Evolutionary conservation across 2,113 vertebrate genomes (phyloP).

Genomic region (Zapornia atra): DNA sequence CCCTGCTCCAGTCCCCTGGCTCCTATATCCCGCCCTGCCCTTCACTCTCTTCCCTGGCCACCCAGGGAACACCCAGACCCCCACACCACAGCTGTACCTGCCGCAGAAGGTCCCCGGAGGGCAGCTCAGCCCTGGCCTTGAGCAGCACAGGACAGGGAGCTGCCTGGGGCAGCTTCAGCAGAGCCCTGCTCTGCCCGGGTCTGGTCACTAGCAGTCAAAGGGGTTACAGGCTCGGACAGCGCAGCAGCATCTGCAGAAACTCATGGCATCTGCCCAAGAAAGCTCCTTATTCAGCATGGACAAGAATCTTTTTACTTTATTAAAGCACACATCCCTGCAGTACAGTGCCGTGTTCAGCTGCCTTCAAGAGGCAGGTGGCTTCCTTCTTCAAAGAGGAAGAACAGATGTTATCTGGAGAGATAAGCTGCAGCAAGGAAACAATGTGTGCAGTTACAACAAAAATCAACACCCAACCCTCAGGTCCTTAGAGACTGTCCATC

Average conservation of each 20-base stretch:
- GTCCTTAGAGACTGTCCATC: background rate
- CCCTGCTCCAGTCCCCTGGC: background rate
- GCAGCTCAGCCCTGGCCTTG: background rate
- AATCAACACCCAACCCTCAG: background rate
- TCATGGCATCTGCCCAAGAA: background rate
- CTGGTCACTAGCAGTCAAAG: background rate
- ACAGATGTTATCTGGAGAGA: background rate
- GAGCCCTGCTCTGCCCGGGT: background rate
- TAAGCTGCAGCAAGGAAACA: background rate
- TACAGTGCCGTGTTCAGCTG: background rate
- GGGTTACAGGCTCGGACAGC: background rate
- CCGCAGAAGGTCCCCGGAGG: background rate
- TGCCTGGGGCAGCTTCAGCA: background rate
- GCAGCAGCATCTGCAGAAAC: background rate
- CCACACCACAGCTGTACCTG: background rate
- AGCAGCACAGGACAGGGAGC: background rate
- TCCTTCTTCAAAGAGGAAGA: background rate
- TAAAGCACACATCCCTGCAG: slow-evolving; percentile 8
- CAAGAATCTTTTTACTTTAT: background rate
- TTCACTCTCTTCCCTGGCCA: background rate
- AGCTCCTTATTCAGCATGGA: background rate
- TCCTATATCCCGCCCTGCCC: background rate
- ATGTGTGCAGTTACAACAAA: background rate
- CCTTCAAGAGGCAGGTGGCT: background rate
- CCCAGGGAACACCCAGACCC: background rate